Conservation (phyloP, 2,113 vertebrate species). For the Anoura caudifer region DNA sequence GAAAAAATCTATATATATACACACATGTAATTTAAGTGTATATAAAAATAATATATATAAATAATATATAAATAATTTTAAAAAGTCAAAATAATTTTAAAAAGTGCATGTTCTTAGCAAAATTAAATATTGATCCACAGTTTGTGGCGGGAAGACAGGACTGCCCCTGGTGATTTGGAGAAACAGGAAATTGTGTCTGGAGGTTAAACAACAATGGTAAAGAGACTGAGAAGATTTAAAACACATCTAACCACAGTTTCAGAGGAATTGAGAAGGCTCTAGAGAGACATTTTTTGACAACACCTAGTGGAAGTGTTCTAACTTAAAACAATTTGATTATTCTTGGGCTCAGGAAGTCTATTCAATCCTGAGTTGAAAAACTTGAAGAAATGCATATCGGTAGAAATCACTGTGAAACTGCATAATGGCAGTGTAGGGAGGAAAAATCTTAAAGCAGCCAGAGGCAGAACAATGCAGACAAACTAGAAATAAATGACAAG, state of each 20-base stretch:
- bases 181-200: neutral
- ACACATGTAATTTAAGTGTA: too few species aligned
- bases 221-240: neutral
- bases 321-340: neutral
- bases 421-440: neutral
- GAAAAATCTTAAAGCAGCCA: neutral
- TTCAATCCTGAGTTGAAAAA: neutral
- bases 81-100: neutral
- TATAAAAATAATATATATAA: neutral
- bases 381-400: too few species aligned
- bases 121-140: neutral
- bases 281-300: neutral
- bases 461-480: neutral
- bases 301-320: neutral
- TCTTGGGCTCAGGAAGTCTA: neutral
- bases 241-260: neutral
- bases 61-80: too few species aligned
- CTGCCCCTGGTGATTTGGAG: too few species aligned
- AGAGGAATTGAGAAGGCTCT: neutral
- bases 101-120: neutral
- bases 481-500: neutral
- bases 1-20: neutral
- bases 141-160: neutral
- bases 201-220: neutral
- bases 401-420: neutral